Evolutionary conservation across 2,113 vertebrate genomes (phyloP), one percentile per base, ranked within the genome.

Genomic region (Dasyornis broadbenti): DNA sequence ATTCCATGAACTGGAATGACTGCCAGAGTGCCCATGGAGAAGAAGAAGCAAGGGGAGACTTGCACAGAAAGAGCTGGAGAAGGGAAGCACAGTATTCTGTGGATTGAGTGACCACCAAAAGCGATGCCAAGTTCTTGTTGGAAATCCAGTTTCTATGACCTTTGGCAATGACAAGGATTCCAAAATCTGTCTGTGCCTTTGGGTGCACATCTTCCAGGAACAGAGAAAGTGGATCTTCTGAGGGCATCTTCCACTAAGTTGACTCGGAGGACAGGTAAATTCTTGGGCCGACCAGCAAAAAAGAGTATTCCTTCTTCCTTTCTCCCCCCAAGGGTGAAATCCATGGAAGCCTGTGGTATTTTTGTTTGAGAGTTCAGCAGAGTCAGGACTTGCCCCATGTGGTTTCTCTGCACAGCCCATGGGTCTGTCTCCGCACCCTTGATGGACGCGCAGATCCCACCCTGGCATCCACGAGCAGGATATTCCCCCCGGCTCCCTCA

Each of bases 381-480:
- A 66, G 14, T 9, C 33, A 20, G 9, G 26, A 30, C 40, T 70
- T 70, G 24, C 47, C 24, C 26, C 2, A 0, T 3, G 40, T 1
- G 0, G 7, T 37, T 80, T 88, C 57, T 40, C 39, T 68, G 78
- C 4, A 1, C 42, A 30, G 47, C 11, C 16, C 70, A 27, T 73
- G 2, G 4, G 35, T 40, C n/a, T 37, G 61, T 20, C n/a, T 54
- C 50, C 76, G 31, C 1, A 0, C 23, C 56, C 47, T 2, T 7
- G 47, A 50, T 1, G 15, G 75, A 69, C 26, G 60, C 15, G 1
- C 24, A 11, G 65, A 31, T 47, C 70, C 13, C 4, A 53, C 0
- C 2, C 12, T 17, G 37, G 28, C 19, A 69, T 42, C 45, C 57
- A 52, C 0, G 0, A 49, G 23, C 14, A 82, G 24, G 22, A 59